phyloP scores from a whole-genome alignment of 2,888 invertebrate species.

The Congeria kusceri region DNA sequence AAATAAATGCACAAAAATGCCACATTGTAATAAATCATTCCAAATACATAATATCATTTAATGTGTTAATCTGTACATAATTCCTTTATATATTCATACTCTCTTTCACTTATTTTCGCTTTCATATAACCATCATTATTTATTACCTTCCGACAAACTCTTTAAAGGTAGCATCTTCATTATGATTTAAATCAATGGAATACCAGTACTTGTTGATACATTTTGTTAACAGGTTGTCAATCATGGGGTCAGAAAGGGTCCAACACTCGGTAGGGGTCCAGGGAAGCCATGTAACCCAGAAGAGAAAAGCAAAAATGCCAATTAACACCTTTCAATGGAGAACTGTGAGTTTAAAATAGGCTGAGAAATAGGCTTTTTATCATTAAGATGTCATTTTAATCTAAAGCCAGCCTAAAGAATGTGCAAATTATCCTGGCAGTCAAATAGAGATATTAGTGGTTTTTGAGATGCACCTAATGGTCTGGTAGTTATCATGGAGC shows the following conservation, averaged over 20 bases:
- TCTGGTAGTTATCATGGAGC: too few species aligned
- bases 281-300: constrained; percentile 10
- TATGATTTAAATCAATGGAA: not conserved
- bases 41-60: too few species aligned
- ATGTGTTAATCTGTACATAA: too few species aligned
- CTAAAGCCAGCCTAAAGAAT: not conserved
- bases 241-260: constrained; percentile 15
- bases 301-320: constrained; percentile 20
- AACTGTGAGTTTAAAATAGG: constrained; percentile 6
- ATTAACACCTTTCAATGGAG: constrained; percentile 3
- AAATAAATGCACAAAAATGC: too few species aligned
- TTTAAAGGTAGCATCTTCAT: not conserved
- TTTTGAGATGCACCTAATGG: too few species aligned
- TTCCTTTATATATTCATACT: not conserved
- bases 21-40: too few species aligned
- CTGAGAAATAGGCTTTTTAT: constrained; percentile 20
- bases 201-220: constrained; percentile 7
- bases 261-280: constrained; percentile 23
- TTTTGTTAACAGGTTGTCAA: not conserved
- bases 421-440: too few species aligned
- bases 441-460: too few species aligned
- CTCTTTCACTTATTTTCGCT: not conserved
- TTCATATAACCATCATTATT: not conserved
- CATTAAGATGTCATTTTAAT: constrained; percentile 24
- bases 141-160: not conserved